Evolutionary conservation across 2,113 vertebrate species (phyloP).

Genomic region (Microtus pennsylvanicus): DNA sequence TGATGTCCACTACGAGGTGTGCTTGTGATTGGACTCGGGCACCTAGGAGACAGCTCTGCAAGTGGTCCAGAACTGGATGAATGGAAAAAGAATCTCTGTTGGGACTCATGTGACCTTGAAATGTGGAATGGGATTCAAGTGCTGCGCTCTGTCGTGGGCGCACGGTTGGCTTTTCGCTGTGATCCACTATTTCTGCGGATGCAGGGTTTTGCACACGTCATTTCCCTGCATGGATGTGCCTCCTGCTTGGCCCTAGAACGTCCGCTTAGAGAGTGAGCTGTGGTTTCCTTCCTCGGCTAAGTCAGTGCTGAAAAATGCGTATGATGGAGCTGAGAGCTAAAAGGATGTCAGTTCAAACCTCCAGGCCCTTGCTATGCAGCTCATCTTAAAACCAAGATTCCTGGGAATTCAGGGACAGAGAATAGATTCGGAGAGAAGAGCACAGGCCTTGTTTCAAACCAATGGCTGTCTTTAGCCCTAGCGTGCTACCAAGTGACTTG

Average conservation of each 20-base stretch:
- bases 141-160: background rate
- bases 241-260: background rate
- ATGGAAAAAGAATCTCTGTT: background rate
- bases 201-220: background rate
- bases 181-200: background rate
- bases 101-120: background rate
- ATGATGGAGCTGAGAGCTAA: background rate
- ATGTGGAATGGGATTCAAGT: background rate
- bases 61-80: no score
- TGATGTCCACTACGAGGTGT: background rate
- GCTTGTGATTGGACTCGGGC: background rate
- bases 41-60: background rate
- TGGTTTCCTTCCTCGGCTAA: background rate
- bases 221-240: background rate
- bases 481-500: conserved; percentile 61
- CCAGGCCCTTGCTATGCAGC: background rate
- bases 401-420: background rate
- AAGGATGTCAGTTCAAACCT: accelerated
- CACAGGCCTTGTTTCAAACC: conserved; percentile 20
- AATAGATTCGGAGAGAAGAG: background rate
- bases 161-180: background rate
- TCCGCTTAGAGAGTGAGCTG: background rate
- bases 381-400: background rate
- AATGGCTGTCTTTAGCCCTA: background rate
- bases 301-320: background rate